These are phyloP conservation scores for Accipiter cooperii DNA, from an alignment of 2,113 vertebrate genomes.

Conservation along the genomic window DNA sequence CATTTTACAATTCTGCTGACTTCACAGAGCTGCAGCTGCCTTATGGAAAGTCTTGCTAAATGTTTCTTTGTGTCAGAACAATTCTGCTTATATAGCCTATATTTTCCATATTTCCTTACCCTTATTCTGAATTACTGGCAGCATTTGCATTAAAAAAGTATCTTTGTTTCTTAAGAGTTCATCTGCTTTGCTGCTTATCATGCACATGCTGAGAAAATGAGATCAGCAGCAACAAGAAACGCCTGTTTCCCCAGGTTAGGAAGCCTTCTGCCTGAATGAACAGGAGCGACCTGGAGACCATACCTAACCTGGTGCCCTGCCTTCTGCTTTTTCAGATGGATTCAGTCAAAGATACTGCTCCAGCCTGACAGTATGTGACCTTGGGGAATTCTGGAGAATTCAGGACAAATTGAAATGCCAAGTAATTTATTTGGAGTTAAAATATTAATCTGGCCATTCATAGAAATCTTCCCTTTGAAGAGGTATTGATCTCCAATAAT, in stretches of 20 bases:
- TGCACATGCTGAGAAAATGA: slow-evolving; percentile 7
- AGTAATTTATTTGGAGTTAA: slow-evolving; percentile 56
- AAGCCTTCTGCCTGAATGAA: not conserved
- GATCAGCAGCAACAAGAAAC: not conserved
- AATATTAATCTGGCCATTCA: slow-evolving; percentile 22
- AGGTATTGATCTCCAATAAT: slow-evolving; percentile 15
- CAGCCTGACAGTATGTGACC: slow-evolving; percentile 25
- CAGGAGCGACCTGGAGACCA: not conserved
- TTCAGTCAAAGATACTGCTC: slow-evolving; percentile 30
- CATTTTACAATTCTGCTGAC: slow-evolving; percentile 20
- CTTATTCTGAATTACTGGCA: slow-evolving; percentile 35
- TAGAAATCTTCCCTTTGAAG: slow-evolving; percentile 36
- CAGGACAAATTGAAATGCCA: slow-evolving; percentile 59
- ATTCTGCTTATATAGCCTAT: slow-evolving; percentile 26
- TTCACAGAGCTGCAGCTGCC: slow-evolving; percentile 57
- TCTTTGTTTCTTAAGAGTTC: slow-evolving; percentile 54
- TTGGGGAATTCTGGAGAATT: not conserved
- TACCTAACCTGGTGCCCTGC: not conserved
- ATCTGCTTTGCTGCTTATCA: slow-evolving; percentile 46
- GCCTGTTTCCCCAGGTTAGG: not conserved
- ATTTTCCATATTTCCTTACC: slow-evolving; percentile 19
- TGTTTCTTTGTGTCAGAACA: slow-evolving; percentile 47
- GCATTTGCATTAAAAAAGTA: slow-evolving; percentile 55
- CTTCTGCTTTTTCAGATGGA: slow-evolving; percentile 39
- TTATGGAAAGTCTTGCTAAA: slow-evolving; percentile 24